Evolutionary conservation across 2,113 vertebrate genomes (phyloP), one percentile per base, ranked within the genome.

Genomic region (Thunnus thynnus): DNA sequence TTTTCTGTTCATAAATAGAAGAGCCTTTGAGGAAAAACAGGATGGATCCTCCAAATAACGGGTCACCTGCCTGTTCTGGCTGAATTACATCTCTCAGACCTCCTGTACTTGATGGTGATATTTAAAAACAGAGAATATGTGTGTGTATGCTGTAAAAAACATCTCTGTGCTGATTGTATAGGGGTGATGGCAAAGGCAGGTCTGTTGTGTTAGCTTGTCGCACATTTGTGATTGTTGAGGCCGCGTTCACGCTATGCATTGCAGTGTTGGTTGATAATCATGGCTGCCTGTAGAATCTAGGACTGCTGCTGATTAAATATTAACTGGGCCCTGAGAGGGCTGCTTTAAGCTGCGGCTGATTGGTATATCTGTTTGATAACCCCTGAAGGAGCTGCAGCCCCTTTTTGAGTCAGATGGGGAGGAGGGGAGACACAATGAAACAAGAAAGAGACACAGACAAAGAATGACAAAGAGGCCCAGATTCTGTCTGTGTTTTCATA

Each of bases 231-330:
- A 52, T 48, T 46, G 83, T 78, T 80, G 58, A 61, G 20, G 57
- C 41, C 25, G 41, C 70, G 63, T 41, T 30, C 64, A 20, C 12
- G 74, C 63, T 14, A n/a, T 50, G 36, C 46, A 54, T 78, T 69
- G 57, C 89, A 72, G 71, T 27, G 70, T 62, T 85, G 64, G 73
- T 90, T 92, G 86, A 89, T 86, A 84, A 89, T 86, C 75, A 72
- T 83, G 87, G 83, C 83, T 79, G 93, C 86, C 63, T 78, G 87
- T 90, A 57, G 88, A 94, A 93, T 92, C 87, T 94, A 91, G 92
- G 91, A 85, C 93, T 93, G 81, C 86, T 89, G 83, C 86, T 90
- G 86, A 92, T 93, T 92, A 93, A 94, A 93, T 92, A 93, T 93
- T 93, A 93, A 93, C 88, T 61, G 78, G 79, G 80, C 86, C 83